Base-by-base conservation (phyloP, 2,888 invertebrate genomes). In the Falcaria lacertinaria region DNA sequence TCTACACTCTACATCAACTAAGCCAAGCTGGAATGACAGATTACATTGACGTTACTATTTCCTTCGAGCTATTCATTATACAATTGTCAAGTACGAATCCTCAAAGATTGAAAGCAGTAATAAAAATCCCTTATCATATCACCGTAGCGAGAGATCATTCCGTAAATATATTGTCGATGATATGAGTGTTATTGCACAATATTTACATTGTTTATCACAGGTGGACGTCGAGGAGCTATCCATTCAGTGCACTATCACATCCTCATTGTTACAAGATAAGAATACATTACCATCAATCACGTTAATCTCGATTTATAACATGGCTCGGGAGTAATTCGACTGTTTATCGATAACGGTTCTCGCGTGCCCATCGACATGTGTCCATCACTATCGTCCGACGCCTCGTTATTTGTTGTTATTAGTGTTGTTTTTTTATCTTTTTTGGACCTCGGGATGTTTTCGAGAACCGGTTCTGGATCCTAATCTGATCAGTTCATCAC, bases 351-450 rank as follows among this genome's bases (percentile, higher is more conserved):
- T 54, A 65, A 60, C 44, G 58, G 52, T 60, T 58, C 59, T 49
- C 59, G 44, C 52, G 43, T 57, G 44, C 47, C 50, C 54, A 74
- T 73, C 75, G 73, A 74, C 59, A 48, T 42, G 43, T 41, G 52
- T 58, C 45, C 67, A 63, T 62, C 70, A 74, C 61, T 70, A 57
- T 45, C 50, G 60, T 57, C 49, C 66, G 70, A 66, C 71, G 76
- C 75, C 85, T 89, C 83, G 87, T 89, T 89, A 89, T 88, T 89
- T 89, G 88, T 89, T 89, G 85, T 88, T 88, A 88, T 87, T 88
- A 87, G 83, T 78, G 77, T 81, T 69, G 69, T 77, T 80, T 80
- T 83, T 76, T 79, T 65, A 65, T 64, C 64, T 77, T 71, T 75
- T 78, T 76, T 71, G 11, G 11, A 59, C 70, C 69, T 64, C 72